A percentile compares a stretch with the other conserved stretches of the same genome.
Evolutionary conservation across 2,113 vertebrate genomes (phyloP).

Genomic region (Varanus komodoensis): DNA sequence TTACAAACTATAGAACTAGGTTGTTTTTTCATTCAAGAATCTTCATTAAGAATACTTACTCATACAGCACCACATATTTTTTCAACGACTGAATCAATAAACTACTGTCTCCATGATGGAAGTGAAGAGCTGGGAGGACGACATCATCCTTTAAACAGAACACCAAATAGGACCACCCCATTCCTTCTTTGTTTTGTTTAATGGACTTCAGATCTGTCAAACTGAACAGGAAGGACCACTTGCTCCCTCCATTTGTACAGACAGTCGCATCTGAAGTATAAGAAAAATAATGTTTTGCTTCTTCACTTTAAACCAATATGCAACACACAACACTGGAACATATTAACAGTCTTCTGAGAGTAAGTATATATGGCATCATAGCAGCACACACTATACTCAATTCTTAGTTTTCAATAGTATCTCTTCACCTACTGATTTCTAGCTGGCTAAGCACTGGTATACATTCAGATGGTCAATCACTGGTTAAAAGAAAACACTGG

Average conservation of each 20-base stretch:
- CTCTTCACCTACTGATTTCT: background rate
- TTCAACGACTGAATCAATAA: constrained; percentile 88
- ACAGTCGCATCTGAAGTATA: constrained; percentile 75
- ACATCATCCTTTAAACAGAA: constrained; percentile 90
- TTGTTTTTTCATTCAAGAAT: background rate
- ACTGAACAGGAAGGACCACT: constrained; percentile 91
- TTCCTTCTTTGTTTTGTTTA: constrained; percentile 87
- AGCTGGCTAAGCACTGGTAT: background rate
- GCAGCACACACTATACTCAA: background rate
- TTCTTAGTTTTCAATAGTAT: background rate
- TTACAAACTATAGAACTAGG: too few relatives aligned
- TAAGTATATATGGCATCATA: background rate
- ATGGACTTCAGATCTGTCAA: constrained; percentile 89
- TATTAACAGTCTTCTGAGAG: background rate
- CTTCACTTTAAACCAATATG: background rate
- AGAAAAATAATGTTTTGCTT: constrained; percentile 56
- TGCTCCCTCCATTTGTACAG: constrained; percentile 83
- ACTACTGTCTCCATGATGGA: constrained; percentile 92
- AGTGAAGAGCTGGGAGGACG: constrained; percentile 89
- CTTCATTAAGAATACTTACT: constrained; percentile 83
- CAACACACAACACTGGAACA: background rate
- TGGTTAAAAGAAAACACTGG: background rate
- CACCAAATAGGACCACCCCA: constrained; percentile 90
- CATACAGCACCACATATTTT: constrained; percentile 86
- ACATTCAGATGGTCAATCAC: background rate